These are phyloP conservation scores for Spinibarbus caldwelli DNA, from an alignment of 2,797 vertebrate species.

Conservation along the genomic window DNA sequence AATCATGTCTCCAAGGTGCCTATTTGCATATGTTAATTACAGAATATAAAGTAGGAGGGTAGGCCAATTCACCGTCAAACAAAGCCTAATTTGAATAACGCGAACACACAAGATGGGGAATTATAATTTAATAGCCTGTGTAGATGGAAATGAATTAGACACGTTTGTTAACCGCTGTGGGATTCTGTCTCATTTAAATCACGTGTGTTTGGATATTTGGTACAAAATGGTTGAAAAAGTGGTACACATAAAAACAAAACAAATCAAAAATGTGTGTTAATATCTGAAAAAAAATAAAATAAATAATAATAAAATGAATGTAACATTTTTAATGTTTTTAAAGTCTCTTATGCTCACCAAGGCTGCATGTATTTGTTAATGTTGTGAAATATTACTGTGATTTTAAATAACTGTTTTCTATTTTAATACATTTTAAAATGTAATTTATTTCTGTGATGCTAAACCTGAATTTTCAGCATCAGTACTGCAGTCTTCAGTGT, in stretches of 20 bases:
- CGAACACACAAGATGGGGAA: slow-evolving; percentile 51
- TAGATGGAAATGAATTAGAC: slow-evolving; percentile 51
- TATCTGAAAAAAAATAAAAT: not conserved
- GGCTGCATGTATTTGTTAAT: no score
- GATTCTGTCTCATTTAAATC: slow-evolving; percentile 39
- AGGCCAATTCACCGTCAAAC: slow-evolving; percentile 55
- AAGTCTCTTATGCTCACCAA: not conserved
- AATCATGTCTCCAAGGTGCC: slow-evolving; percentile 69
- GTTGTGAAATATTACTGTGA: no score
- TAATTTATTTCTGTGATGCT: not conserved
- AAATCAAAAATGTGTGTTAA: no score
- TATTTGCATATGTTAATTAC: slow-evolving; percentile 83
- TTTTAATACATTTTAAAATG: no score
- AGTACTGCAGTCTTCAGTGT: not conserved
- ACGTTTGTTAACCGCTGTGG: slow-evolving; percentile 51
- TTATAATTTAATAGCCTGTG: slow-evolving; percentile 55
- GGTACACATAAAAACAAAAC: not conserved
- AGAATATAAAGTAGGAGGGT: slow-evolving; percentile 64
- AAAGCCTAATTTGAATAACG: slow-evolving; percentile 64
- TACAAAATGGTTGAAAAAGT: not conserved
- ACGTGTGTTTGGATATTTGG: not conserved
- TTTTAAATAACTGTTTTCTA: no score
- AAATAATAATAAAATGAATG: not conserved
- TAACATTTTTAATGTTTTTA: no score
- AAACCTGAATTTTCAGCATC: not conserved